Conservation (phyloP, 2,888 invertebrate species). For the Acanthoscelides obtectus region DNA sequence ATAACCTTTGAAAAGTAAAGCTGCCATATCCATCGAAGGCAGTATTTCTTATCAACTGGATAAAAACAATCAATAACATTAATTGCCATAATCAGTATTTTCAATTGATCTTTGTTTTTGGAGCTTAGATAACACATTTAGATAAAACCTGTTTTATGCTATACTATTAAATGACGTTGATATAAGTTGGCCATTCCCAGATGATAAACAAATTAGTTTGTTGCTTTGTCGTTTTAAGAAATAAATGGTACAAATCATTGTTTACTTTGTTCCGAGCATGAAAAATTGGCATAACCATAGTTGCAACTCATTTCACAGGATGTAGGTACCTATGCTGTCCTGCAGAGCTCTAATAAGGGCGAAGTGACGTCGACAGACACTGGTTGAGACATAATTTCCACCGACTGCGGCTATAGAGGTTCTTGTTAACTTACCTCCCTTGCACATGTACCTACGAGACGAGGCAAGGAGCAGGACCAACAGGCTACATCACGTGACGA, state of each 20-base stretch:
- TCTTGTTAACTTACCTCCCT: no score
- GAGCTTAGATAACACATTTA: neutral
- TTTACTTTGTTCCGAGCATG: no score
- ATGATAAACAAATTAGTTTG: neutral
- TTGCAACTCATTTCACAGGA: no score
- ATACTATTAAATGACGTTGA: neutral
- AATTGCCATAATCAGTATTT: neutral
- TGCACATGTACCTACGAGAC: no score
- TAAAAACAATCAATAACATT: neutral
- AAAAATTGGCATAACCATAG: no score
- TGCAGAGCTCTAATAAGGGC: no score
- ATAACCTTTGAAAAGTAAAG: neutral
- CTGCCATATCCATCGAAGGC: neutral
- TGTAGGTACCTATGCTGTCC: no score
- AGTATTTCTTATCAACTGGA: neutral
- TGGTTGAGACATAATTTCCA: no score
- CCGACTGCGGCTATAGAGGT: no score
- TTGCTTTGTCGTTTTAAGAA: neutral
- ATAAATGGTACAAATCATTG: neutral
- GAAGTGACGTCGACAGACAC: no score
- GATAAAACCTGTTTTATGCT: neutral
- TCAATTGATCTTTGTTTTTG: neutral
- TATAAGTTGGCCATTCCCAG: neutral
- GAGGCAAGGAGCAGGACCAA: no score
- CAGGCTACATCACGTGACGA: no score